phyloP scores from a whole-genome alignment of 2,888 invertebrate genomes.

The Agrenia bidenticulata region DNA sequence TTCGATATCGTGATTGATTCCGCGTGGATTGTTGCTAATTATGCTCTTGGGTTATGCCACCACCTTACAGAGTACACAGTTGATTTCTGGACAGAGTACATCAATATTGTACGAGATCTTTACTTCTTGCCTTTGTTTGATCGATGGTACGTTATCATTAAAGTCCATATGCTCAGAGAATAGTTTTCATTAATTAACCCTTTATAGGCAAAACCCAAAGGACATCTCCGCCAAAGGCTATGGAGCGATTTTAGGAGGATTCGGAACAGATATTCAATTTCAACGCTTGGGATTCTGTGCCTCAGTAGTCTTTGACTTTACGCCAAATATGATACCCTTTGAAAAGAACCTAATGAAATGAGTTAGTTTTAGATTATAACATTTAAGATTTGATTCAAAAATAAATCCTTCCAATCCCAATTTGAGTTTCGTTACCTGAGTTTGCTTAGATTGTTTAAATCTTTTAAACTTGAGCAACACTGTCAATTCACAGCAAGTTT shows the following conservation, averaged over 20 bases:
- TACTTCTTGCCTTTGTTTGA: neutral
- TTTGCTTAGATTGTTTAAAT: too few species aligned
- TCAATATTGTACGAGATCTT: neutral
- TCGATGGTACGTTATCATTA: neutral
- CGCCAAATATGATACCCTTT: neutral
- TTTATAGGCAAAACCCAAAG: too few species aligned
- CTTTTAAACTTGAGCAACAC: too few species aligned
- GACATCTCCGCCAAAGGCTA: neutral
- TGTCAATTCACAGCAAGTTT: too few species aligned
- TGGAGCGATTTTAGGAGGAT: slow-evolving; percentile 1
- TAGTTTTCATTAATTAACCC: neutral
- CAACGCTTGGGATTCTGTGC: neutral
- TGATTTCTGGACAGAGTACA: slow-evolving; percentile 2
- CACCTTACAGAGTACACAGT: neutral
- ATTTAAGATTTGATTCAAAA: too few species aligned
- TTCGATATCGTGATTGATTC: slow-evolving; percentile 1
- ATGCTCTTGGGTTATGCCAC: neutral
- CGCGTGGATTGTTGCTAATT: slow-evolving; percentile 6
- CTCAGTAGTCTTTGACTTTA: neutral
- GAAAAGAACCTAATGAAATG: too few species aligned
- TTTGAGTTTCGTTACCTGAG: too few species aligned
- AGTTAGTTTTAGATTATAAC: too few species aligned
- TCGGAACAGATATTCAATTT: neutral
- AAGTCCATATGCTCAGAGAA: neutral
- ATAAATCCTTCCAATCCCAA: too few species aligned